These are phyloP conservation scores for Blennius ocellaris DNA, from an alignment of 2,113 vertebrate species.

Conservation along the genomic window DNA sequence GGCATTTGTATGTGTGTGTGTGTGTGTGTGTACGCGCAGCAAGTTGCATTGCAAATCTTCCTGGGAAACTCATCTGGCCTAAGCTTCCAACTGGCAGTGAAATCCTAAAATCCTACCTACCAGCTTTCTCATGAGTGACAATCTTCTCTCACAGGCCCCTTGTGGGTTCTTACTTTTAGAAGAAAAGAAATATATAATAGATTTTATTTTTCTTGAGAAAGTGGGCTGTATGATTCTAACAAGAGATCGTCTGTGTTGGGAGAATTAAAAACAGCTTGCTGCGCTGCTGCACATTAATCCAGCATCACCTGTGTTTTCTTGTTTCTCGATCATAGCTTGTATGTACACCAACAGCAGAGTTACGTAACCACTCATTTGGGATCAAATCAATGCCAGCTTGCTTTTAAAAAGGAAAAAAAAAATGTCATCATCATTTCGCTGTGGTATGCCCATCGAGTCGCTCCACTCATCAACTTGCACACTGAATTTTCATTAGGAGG, in stretches of 20 bases:
- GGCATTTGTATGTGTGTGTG: background rate
- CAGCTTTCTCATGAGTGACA: slow-evolving; percentile 74
- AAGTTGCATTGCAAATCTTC: slow-evolving; percentile 66
- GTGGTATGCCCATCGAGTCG: slow-evolving; percentile 30
- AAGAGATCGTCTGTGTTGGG: slow-evolving; percentile 32
- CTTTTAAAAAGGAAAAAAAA: slow-evolving; percentile 27
- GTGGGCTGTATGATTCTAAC: slow-evolving; percentile 30
- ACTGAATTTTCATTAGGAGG: slow-evolving; percentile 72
- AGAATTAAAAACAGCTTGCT: slow-evolving; percentile 25
- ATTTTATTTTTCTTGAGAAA: background rate
- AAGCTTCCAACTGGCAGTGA: slow-evolving; percentile 70
- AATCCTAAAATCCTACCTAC: slow-evolving; percentile 76
- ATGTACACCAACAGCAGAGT: slow-evolving; percentile 30
- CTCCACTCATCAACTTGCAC: slow-evolving; percentile 59
- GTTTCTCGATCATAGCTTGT: slow-evolving; percentile 49
- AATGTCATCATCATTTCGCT: slow-evolving; percentile 47
- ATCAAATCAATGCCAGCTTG: slow-evolving; percentile 60
- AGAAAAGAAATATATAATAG: background rate
- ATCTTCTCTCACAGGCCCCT: slow-evolving; percentile 59
- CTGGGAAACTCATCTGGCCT: slow-evolving; percentile 75
- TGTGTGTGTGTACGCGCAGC: slow-evolving; percentile 16
- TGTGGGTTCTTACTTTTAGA: slow-evolving; percentile 42
- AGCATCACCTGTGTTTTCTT: slow-evolving; percentile 18
- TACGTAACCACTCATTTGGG: slow-evolving; percentile 41
- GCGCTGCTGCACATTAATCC: slow-evolving; percentile 20